Evolutionary conservation across 2,113 vertebrate genomes (phyloP), one percentile per base, ranked within the genome.

Genomic region (Pyxicephalus adspersus): DNA sequence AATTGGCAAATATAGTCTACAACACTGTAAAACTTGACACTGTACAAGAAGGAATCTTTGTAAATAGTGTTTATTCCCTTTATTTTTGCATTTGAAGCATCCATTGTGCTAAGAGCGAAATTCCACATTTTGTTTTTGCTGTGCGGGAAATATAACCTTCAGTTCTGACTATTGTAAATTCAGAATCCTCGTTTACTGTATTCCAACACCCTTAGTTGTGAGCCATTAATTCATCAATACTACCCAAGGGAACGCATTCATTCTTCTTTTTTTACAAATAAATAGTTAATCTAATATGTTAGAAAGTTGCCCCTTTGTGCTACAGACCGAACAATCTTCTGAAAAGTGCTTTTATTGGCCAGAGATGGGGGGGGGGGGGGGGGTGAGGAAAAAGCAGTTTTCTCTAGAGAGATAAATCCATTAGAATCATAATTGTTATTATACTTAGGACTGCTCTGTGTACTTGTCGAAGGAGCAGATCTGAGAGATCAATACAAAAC

Each of bases 401-500:
- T 78, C 82, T 83, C 76, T 63, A 83, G 64, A 64, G 77, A 68
- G 77, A 70, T 64, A 70, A 79, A 29, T 23, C 26, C 3, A 0
- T 26, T 77, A 64, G 18, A 23, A 29, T 78, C 76, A 66, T 74
- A 60, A 65, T 74, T 79, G 61, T 83, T 77, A 83, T 73, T 83
- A 73, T 80, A 4, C 63, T 45, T 60, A 0, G 23, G 64, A 23
- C 83, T 67, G 3, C 76, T 22, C 0, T 0, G 0, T 74, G 80
- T 45, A 34, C 63, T 81, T n/a, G 31, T 64, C 80, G 72, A 76
- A 75, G 45, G 51, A 81, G 58, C 0, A 61, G 20, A 83, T 54
- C 18, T 67, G 64, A 57, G 25, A 45, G 65, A 80, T 80, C 78
- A 72, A 80, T 80, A 80, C 78, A 80, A 80, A 80, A 80, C 77